Conservation (phyloP, 35 echinoderm and acorn worm species). For the Diadema setosum region DNA sequence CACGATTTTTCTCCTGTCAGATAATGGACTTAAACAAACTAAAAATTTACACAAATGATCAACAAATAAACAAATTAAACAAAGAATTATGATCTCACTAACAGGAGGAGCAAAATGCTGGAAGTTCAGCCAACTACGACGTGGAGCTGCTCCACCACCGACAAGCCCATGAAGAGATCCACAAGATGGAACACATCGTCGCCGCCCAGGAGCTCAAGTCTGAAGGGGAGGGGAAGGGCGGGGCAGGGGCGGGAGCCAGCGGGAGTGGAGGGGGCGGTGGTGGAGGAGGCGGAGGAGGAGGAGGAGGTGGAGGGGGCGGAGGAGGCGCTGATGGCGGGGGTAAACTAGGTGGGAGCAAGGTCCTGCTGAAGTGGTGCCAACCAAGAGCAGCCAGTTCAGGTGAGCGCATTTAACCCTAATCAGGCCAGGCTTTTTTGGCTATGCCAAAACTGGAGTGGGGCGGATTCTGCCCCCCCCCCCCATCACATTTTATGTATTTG, state of each 20-base stretch:
- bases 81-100: background rate
- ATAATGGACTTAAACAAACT: no score
- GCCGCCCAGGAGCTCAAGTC: background rate
- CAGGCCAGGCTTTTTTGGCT: no score
- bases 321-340: background rate
- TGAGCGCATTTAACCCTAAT: no score
- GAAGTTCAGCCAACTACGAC: conserved; percentile 93
- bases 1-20: no score
- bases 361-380: conserved; percentile 90
- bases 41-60: no score
- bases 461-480: no score
- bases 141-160: conserved; percentile 77
- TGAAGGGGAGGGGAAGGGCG: background rate
- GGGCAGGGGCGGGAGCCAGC: background rate
- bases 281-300: background rate
- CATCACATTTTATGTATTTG: no score
- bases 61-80: no score
- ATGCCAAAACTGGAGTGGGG: no score
- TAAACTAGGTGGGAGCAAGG: background rate
- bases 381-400: conserved; percentile 49
- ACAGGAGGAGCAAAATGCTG: conserved; percentile 95
- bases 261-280: background rate
- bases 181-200: conserved; percentile 31
- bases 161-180: conserved; percentile 63
- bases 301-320: background rate